A percentile compares a stretch with the other conserved stretches of the same genome.
Evolutionary conservation across 2,113 vertebrate genomes (phyloP).

Genomic region (Dryoscopus gambensis): DNA sequence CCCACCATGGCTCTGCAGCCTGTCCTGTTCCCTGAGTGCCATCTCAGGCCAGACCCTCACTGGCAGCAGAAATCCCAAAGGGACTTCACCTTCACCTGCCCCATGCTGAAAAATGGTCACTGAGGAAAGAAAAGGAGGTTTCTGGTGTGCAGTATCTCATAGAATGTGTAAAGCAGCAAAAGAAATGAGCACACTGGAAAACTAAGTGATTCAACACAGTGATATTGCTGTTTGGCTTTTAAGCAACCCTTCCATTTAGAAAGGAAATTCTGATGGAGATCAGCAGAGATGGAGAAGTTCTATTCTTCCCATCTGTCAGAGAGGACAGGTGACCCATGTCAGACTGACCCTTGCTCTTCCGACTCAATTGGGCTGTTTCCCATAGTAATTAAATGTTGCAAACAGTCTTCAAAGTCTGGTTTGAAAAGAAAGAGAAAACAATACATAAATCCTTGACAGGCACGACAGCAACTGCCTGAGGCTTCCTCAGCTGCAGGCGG

Average conservation of each 20-base stretch:
- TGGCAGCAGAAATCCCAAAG: background rate
- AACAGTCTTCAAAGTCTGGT: background rate
- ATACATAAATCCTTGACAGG: background rate
- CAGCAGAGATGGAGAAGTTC: background rate
- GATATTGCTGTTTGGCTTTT: background rate
- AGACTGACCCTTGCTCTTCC: background rate
- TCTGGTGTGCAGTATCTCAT: background rate
- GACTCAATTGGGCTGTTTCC: background rate
- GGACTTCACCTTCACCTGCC: background rate
- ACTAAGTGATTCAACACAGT: background rate
- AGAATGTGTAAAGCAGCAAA: background rate
- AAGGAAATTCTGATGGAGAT: background rate
- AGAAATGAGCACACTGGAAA: background rate
- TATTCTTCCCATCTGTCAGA: background rate
- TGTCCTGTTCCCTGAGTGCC: background rate
- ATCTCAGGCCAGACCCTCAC: background rate
- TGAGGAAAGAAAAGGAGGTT: background rate
- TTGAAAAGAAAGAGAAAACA: background rate
- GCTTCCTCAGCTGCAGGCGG: background rate
- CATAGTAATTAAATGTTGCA: background rate
- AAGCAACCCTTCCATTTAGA: background rate
- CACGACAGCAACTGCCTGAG: constrained; percentile 5
- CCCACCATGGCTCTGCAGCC: background rate
- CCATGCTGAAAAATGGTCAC: fast-evolving
- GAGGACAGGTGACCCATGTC: background rate